Percentiles rank a stretch among this genome's conserved stretches.
Conservation (phyloP, 2,888 invertebrate genomes). For the Tiliacea citrago region DNA sequence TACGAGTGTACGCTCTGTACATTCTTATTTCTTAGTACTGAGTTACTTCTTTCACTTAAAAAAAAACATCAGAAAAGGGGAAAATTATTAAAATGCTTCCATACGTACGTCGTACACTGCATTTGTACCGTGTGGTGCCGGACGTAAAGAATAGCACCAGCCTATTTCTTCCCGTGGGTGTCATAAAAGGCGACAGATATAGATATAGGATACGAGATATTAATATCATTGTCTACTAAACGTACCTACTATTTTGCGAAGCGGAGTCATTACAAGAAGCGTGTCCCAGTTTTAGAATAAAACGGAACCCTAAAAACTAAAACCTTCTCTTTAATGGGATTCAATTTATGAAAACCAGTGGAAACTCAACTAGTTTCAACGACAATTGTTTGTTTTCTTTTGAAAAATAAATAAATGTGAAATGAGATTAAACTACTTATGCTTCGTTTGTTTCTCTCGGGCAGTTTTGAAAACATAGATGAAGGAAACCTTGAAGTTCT, state of each 20-base stretch:
- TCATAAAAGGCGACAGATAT: too few relatives aligned
- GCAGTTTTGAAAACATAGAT: slow-evolving; percentile 27
- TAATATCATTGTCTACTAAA: too few relatives aligned
- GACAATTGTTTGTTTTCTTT: slow-evolving; percentile 18
- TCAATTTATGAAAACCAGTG: slow-evolving; percentile 23
- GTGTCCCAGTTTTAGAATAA: background rate
- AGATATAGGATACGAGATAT: too few relatives aligned
- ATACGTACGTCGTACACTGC: background rate
- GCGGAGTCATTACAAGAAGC: background rate
- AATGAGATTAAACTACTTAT: slow-evolving; percentile 15
- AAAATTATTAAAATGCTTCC: background rate
- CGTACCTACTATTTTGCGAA: background rate
- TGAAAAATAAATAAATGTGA: slow-evolving; percentile 20
- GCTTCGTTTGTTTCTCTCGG: slow-evolving; percentile 29
- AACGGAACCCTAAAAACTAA: background rate
- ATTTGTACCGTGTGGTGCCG: too few relatives aligned
- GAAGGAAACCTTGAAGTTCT: slow-evolving; percentile 7
- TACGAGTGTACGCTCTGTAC: too few relatives aligned
- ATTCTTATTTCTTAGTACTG: background rate
- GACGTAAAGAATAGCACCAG: too few relatives aligned
- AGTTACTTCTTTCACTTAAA: background rate
- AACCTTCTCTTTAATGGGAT: background rate
- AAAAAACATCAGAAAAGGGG: background rate
- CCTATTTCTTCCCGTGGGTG: too few relatives aligned
- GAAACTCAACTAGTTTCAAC: slow-evolving; percentile 9